These are phyloP conservation scores for Dinocampus coccinellae DNA, from an alignment of 2,888 invertebrate species.

Conservation along the genomic window DNA sequence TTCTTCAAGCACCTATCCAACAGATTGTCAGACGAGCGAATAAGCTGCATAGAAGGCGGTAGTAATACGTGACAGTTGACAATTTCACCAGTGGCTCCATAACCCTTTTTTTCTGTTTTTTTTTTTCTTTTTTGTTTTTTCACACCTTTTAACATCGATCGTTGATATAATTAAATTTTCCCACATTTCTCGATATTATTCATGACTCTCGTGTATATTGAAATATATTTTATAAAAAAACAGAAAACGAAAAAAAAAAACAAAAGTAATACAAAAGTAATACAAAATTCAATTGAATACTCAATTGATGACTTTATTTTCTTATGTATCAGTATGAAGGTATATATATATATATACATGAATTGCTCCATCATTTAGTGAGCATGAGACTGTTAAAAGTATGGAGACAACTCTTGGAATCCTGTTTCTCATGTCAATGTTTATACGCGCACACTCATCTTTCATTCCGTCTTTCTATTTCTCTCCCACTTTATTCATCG, in stretches of 20 bases:
- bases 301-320: background rate
- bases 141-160: slow-evolving; percentile 6
- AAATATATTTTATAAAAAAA: background rate
- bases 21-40: slow-evolving; percentile 49
- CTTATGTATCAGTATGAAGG: no score
- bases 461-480: background rate
- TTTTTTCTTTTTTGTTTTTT: no score
- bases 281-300: slow-evolving; percentile 4
- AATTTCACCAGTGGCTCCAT: slow-evolving; percentile 22
- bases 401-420: slow-evolving; percentile 10
- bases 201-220: background rate
- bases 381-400: background rate
- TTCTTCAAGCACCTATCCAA: slow-evolving; percentile 36
- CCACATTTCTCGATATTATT: background rate
- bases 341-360: background rate
- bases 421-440: slow-evolving; percentile 11
- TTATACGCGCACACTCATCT: slow-evolving; percentile 8
- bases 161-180: slow-evolving; percentile 1
- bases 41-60: slow-evolving; percentile 22
- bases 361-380: slow-evolving; percentile 1
- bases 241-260: no score
- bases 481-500: no score
- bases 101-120: slow-evolving; percentile 15
- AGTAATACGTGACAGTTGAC: slow-evolving; percentile 26
- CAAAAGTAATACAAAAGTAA: no score